Conservation (phyloP, 2,888 invertebrate species). For the Allolobophora icterica region DNA sequence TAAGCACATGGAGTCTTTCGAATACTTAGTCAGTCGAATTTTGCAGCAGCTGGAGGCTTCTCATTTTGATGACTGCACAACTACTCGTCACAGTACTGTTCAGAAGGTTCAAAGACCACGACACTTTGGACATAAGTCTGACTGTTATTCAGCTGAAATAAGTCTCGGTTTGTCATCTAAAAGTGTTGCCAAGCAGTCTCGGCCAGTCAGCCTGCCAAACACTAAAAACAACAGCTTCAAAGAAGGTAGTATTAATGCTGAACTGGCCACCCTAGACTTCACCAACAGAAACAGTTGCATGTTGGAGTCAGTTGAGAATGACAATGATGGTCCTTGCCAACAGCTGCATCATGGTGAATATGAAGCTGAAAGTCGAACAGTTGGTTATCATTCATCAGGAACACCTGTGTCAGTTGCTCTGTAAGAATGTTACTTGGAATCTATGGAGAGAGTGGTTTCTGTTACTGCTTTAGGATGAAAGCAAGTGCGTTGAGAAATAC, state of each 20-base stretch:
- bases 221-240: not conserved
- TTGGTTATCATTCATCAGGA: not conserved
- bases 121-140: not conserved
- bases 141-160: slow-evolving; percentile 2
- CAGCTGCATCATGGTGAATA: not conserved
- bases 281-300: not conserved
- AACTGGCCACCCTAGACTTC: not conserved
- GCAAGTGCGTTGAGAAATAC: not conserved
- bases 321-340: not conserved
- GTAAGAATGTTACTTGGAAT: not conserved
- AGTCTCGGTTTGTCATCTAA: not conserved
- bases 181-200: slow-evolving; percentile 13
- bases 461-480: not conserved
- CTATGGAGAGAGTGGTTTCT: not conserved
- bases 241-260: not conserved
- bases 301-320: not conserved
- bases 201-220: slow-evolving; percentile 12
- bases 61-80: not conserved
- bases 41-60: not conserved
- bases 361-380: not conserved
- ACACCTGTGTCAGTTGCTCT: not conserved
- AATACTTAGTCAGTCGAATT: slow-evolving; percentile 26
- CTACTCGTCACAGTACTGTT: not conserved
- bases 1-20: slow-evolving; percentile 5
- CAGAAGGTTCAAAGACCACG: not conserved